These are phyloP conservation scores for Drosophila prolongata DNA, from an alignment of 2,888 invertebrate genomes.

Conservation along the genomic window DNA sequence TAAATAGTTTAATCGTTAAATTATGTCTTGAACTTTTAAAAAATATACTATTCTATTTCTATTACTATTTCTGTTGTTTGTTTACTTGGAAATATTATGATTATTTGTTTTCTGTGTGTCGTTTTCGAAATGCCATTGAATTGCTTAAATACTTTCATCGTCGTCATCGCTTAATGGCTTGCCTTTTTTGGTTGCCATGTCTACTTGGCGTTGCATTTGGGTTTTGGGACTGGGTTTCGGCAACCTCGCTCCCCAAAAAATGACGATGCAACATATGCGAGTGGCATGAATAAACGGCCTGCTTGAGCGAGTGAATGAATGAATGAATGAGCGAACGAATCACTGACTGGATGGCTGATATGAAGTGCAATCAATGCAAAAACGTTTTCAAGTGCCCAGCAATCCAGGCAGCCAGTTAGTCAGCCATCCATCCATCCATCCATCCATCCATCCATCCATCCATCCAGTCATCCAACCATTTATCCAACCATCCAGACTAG, in stretches of 20 bases:
- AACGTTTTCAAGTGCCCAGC: slow-evolving; percentile 72
- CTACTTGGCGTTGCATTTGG: slow-evolving; percentile 24
- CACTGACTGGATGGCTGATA: slow-evolving; percentile 63
- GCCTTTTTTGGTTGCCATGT: slow-evolving; percentile 67
- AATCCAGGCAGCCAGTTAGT: slow-evolving; percentile 10
- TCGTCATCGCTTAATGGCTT: slow-evolving; percentile 56
- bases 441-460: slow-evolving; percentile 15
- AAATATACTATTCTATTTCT: no score
- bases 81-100: background rate
- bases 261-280: slow-evolving; percentile 69
- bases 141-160: slow-evolving; percentile 75
- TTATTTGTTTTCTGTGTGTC: slow-evolving; percentile 8
- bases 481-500: slow-evolving; percentile 24
- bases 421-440: slow-evolving; percentile 15
- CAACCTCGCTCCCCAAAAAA: slow-evolving; percentile 31
- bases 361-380: slow-evolving; percentile 83
- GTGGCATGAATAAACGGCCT: slow-evolving; percentile 65
- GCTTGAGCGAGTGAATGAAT: slow-evolving; percentile 38
- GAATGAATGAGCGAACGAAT: slow-evolving; percentile 43
- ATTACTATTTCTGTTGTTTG: no score
- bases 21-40: no score
- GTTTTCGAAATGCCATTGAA: slow-evolving; percentile 75
- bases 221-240: background rate
- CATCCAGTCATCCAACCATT: slow-evolving; percentile 20
- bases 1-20: no score